Conservation (phyloP, 2,888 invertebrate genomes). For the Eurytoma californica region DNA sequence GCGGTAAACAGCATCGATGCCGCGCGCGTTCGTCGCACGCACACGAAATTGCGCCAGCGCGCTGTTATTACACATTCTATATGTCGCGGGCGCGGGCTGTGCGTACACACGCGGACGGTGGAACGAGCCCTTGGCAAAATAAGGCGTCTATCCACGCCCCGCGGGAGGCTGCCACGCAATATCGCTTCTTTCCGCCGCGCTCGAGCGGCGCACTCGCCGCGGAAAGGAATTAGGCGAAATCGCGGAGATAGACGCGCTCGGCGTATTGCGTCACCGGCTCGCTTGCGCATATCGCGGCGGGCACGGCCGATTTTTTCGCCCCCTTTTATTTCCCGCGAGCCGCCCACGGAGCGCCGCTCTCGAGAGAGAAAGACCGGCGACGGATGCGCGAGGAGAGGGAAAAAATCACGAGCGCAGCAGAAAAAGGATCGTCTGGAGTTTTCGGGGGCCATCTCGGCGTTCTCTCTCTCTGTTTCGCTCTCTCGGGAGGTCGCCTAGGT, state of each 20-base stretch:
- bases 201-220: not conserved
- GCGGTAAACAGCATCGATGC: conserved; percentile 44
- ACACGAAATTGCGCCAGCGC: conserved; percentile 47
- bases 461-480: conserved; percentile 19
- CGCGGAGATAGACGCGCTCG: not conserved
- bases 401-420: not conserved
- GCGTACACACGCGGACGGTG: not conserved
- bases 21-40: conserved; percentile 33
- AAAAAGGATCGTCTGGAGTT: conserved; percentile 50
- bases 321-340: not conserved
- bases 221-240: not conserved
- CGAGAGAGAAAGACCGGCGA: not conserved
- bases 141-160: conserved; percentile 34
- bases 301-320: not conserved
- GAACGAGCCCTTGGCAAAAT: conserved; percentile 46
- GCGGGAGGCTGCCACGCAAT: too few relatives aligned
- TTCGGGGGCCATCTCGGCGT: conserved; percentile 55
- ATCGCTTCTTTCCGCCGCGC: not conserved
- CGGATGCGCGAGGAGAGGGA: not conserved
- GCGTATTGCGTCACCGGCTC: not conserved
- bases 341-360: not conserved
- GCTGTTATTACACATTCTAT: conserved; percentile 43
- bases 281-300: too few relatives aligned
- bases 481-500: conserved; percentile 63
- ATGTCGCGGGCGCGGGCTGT: conserved; percentile 28